Evolutionary conservation across 2,113 vertebrate species (phyloP).

Genomic region (Spheniscus mendiculus): DNA sequence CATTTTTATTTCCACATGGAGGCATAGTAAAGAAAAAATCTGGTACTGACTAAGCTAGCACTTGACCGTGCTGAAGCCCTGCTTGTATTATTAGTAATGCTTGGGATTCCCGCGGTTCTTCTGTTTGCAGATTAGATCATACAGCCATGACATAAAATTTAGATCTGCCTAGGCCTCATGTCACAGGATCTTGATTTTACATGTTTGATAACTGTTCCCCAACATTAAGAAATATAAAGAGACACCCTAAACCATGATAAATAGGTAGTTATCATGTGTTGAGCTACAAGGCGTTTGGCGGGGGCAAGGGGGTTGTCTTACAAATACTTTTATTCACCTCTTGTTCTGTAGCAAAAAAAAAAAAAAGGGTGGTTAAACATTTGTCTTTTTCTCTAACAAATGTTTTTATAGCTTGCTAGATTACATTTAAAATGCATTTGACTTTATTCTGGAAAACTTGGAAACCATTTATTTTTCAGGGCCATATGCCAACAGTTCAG

Average conservation of each 20-base stretch:
- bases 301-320: neutral
- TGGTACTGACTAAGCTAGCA: neutral
- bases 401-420: neutral
- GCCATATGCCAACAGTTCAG: conserved; percentile 93
- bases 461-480: conserved; percentile 74
- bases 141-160: neutral
- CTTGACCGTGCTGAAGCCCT: neutral
- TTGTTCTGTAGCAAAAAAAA: neutral
- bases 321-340: neutral
- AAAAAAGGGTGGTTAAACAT: neutral
- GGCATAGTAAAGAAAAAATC: neutral
- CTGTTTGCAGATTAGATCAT: neutral
- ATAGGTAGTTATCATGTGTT: neutral
- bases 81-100: neutral
- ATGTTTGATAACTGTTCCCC: neutral
- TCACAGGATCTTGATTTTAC: neutral
- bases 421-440: neutral
- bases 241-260: neutral
- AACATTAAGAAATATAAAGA: neutral
- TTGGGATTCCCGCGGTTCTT: neutral
- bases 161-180: neutral
- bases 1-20: neutral
- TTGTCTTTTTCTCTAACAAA: neutral
- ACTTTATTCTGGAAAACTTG: neutral
- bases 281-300: neutral